phyloP scores from a whole-genome alignment of 2,888 invertebrate genomes.

The Aphidius colemani region DNA sequence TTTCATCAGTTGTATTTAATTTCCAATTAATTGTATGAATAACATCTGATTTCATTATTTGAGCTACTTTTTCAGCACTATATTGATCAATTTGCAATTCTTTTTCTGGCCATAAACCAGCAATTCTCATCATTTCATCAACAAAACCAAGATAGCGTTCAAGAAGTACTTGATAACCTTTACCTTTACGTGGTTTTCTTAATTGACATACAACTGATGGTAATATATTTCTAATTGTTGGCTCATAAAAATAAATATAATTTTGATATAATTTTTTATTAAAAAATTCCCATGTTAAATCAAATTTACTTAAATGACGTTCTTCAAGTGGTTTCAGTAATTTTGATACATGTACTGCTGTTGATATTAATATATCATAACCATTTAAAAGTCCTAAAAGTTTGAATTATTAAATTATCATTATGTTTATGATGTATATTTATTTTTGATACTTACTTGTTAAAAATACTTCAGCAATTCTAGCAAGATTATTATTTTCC shows the following conservation, averaged over 20 bases:
- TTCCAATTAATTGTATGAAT: slow-evolving; percentile 47
- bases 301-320: slow-evolving; percentile 67
- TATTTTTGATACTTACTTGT: slow-evolving; percentile 59
- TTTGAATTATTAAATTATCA: neutral
- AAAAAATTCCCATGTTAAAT: slow-evolving; percentile 70
- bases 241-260: slow-evolving; percentile 61
- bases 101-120: slow-evolving; percentile 64
- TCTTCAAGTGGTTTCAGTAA: slow-evolving; percentile 67
- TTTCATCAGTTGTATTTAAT: slow-evolving; percentile 37
- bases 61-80: slow-evolving; percentile 49
- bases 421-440: slow-evolving; percentile 1
- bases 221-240: slow-evolving; percentile 64
- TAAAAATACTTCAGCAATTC: slow-evolving; percentile 64
- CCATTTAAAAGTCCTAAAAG: slow-evolving; percentile 65
- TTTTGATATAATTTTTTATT: slow-evolving; percentile 72
- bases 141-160: slow-evolving; percentile 65
- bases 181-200: slow-evolving; percentile 52
- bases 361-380: slow-evolving; percentile 68
- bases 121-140: slow-evolving; percentile 65
- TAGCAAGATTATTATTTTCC: slow-evolving; percentile 62
- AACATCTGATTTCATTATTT: slow-evolving; percentile 33
- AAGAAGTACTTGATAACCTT: slow-evolving; percentile 59
- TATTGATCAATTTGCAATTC: slow-evolving; percentile 64
- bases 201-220: slow-evolving; percentile 62
- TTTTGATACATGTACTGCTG: slow-evolving; percentile 65